Evolutionary conservation across 2,797 vertebrate genomes (phyloP).

Genomic region (Chromis chromis): DNA sequence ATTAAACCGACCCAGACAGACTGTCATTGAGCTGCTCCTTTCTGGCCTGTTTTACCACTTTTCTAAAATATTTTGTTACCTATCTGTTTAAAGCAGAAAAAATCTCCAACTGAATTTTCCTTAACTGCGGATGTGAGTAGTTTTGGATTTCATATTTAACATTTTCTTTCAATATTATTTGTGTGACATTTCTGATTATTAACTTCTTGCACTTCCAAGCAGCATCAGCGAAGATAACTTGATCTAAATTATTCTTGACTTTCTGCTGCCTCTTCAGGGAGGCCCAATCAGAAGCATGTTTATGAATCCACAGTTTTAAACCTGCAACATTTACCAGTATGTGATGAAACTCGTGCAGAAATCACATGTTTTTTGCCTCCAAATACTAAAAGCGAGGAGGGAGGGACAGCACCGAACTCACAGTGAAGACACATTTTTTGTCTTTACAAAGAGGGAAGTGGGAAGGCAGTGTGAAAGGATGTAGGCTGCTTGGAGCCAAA

Average conservation of each 20-base stretch:
- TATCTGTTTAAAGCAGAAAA: not conserved
- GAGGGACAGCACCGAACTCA: not conserved
- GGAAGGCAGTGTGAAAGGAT: constrained; percentile 5
- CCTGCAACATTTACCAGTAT: no score
- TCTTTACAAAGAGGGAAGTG: constrained; percentile 2
- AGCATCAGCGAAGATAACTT: not conserved
- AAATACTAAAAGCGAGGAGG: not conserved
- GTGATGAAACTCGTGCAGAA: no score
- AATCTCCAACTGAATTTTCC: no score
- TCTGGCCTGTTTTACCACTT: not conserved
- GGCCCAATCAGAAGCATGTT: no score
- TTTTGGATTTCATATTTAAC: no score
- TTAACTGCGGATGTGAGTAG: no score
- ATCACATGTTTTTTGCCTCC: no score
- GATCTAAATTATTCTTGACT: not conserved
- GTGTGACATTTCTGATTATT: no score
- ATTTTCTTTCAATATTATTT: no score
- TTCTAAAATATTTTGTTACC: not conserved
- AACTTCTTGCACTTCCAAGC: not conserved
- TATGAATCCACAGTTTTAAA: no score
- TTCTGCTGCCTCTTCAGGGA: no score
- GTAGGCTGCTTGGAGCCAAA: constrained; percentile 39
- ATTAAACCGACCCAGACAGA: not conserved
- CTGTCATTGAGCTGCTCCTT: not conserved
- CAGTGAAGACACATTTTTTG: constrained; percentile 9